Evolutionary conservation across 2,888 invertebrate species (phyloP).

Genomic region (Sphaerophoria taeniata): DNA sequence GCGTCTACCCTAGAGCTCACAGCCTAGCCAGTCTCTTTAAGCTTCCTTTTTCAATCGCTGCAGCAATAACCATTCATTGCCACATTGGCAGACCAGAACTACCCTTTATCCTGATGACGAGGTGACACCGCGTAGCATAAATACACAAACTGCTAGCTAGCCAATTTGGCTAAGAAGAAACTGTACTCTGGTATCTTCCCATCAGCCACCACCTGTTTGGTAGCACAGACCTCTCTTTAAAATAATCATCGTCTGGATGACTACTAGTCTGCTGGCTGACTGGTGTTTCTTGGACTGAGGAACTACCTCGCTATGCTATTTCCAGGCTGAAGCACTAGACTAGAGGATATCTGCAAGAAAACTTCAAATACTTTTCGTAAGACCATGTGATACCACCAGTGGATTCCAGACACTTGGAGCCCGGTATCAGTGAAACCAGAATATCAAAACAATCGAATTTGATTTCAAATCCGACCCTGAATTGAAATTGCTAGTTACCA

Average conservation of each 20-base stretch:
- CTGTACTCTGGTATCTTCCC: conserved; percentile 26
- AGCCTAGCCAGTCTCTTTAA: background rate
- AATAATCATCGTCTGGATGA: conserved; percentile 47
- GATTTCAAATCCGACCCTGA: conserved; percentile 14
- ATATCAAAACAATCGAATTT: too few relatives aligned
- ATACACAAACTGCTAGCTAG: conserved; percentile 3
- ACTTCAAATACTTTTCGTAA: conserved; percentile 50
- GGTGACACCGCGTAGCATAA: conserved; percentile 4
- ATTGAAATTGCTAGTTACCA: background rate
- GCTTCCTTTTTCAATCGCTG: conserved; percentile 15
- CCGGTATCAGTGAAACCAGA: too few relatives aligned
- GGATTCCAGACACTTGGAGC: background rate
- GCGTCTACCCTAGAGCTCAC: background rate
- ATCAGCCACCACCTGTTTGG: conserved; percentile 66
- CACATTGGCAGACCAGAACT: background rate
- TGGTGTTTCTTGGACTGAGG: conserved; percentile 19
- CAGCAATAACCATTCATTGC: conserved; percentile 20
- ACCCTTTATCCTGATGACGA: background rate
- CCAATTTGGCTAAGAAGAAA: conserved; percentile 22
- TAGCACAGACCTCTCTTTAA: conserved; percentile 16
- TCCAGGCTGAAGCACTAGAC: background rate
- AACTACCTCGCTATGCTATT: background rate
- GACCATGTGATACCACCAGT: conserved; percentile 49
- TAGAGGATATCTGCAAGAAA: conserved; percentile 33
- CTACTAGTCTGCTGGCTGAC: conserved; percentile 36